Evolutionary conservation across 2,888 invertebrate genomes (phyloP), one percentile per base, ranked within the genome.

Genomic region (Chaetogeoica ovagalla): DNA sequence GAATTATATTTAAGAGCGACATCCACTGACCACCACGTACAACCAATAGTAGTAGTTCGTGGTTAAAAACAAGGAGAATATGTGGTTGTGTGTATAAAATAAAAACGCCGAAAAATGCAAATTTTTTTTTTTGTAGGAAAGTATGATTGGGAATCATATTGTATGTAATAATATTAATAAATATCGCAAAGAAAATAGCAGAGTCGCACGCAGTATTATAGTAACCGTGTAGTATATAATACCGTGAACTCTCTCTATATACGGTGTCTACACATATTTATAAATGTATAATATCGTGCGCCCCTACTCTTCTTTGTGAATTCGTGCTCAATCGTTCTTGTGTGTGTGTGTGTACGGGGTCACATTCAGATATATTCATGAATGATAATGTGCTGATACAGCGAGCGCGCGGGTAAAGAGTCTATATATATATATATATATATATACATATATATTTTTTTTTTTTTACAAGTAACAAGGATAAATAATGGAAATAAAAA

Each of bases 361-460:
- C 77, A 77, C 52, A 74, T 6, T 30, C 30, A 13, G 63, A 71
- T 43, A 69, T 74, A 77, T 77, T 77, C 77, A 77, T 77, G 77
- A 77, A 77, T 77, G 77, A 77, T 77, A 77, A 77, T 77, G 62
- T 19, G 77, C 62, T 70, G 77, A 77, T 77, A 77, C 69, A 62
- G 52, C 30, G 4, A 30, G 30, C 30, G 30, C 30, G 30, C 30
- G 30, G 30, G 30, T 30, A 30, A 30, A 30, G 30, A 30, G 4
- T 2, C 30, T 30, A 30, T 30, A 1, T 4, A 4, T n/a, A n/a
- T n/a, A n/a, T n/a, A n/a, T n/a, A n/a, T n/a, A n/a, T n/a, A n/a
- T n/a, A n/a, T n/a, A n/a, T n/a, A n/a, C n/a, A n/a, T n/a, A n/a
- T n/a, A n/a, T n/a, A n/a, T n/a, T 30, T 30, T 30, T 30, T 30